phyloP scores from a whole-genome alignment of 2,888 invertebrate genomes.

The Euzetes globulus region DNA sequence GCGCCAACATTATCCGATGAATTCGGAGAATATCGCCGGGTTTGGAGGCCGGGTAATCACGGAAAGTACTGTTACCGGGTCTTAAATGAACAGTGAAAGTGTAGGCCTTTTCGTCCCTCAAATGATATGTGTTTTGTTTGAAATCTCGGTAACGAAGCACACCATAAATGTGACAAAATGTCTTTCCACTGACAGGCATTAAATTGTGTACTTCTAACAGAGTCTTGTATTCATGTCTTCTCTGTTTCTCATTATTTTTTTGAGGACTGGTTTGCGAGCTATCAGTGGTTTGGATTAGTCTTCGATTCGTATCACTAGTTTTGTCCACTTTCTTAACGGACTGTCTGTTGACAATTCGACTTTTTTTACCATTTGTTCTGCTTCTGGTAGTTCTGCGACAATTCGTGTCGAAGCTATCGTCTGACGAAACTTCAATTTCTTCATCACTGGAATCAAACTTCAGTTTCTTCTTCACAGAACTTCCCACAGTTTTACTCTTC shows the following conservation, averaged over 20 bases:
- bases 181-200: conserved; percentile 18
- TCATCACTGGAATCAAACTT: not conserved
- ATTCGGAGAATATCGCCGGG: conserved; percentile 32
- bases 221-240: conserved; percentile 19
- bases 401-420: not conserved
- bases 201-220: not conserved
- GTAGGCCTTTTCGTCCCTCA: not conserved
- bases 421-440: not conserved
- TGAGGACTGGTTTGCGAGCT: not conserved
- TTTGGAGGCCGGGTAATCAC: not conserved
- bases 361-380: not conserved
- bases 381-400: not conserved
- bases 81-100: not conserved
- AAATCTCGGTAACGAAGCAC: not conserved
- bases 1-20: conserved; percentile 14
- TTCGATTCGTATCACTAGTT: not conserved
- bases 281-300: not conserved
- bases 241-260: not conserved
- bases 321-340: not conserved
- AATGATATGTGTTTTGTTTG: not conserved
- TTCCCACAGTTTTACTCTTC: not conserved
- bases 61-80: not conserved
- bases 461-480: not conserved
- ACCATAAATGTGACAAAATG: conserved; percentile 11
- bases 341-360: not conserved